These are phyloP conservation scores for Electrona antarctica DNA, from an alignment of 2,113 vertebrate genomes.

Conservation along the genomic window DNA sequence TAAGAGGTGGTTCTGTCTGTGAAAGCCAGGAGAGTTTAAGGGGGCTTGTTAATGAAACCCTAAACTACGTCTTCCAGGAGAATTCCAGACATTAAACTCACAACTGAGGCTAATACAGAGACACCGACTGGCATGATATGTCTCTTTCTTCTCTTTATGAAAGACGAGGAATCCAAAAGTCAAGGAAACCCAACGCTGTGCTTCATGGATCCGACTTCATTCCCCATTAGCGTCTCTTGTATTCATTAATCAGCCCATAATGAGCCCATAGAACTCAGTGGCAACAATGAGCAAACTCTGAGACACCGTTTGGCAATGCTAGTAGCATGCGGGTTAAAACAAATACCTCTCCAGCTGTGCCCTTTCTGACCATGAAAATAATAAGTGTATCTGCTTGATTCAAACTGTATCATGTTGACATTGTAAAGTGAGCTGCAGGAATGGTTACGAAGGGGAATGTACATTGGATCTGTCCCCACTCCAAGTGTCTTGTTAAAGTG, in stretches of 20 bases:
- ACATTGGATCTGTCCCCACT: constrained; percentile 16
- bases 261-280: constrained; percentile 37
- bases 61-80: constrained; percentile 9
- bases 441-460: constrained; percentile 36
- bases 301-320: constrained; percentile 42
- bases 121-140: neutral
- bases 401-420: constrained; percentile 47
- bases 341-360: constrained; percentile 40
- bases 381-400: constrained; percentile 39
- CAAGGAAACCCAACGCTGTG: constrained; percentile 38
- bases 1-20: neutral
- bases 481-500: constrained; percentile 37
- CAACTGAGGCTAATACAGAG: constrained; percentile 22
- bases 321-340: constrained; percentile 29
- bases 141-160: constrained; percentile 36
- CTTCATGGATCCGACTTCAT: constrained; percentile 43
- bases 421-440: constrained; percentile 22
- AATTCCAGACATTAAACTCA: constrained; percentile 21
- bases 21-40: neutral
- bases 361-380: constrained; percentile 36
- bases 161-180: constrained; percentile 42
- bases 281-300: constrained; percentile 33
- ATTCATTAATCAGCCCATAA: constrained; percentile 63
- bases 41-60: constrained; percentile 25
- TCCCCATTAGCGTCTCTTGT: constrained; percentile 48